Evolutionary conservation across 1,140 invertebrate species (phyloP).

Genomic region (Trissolcus basalis): DNA sequence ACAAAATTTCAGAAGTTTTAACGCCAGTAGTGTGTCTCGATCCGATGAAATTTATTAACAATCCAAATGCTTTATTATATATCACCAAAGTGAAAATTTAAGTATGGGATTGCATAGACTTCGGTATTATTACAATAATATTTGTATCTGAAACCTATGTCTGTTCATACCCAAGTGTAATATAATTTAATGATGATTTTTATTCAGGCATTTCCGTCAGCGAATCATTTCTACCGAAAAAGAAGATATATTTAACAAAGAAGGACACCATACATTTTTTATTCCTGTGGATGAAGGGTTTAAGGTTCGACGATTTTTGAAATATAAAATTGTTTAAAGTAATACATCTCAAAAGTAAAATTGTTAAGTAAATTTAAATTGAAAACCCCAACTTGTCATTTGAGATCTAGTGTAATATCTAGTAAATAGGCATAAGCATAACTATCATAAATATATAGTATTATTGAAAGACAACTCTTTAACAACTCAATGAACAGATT

Average conservation of each 20-base stretch:
- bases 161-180: too few species aligned
- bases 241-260: slow-evolving; percentile 83
- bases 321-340: too few species aligned
- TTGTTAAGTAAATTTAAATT: slow-evolving; percentile 5
- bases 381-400: slow-evolving; percentile 3
- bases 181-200: too few species aligned
- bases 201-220: slow-evolving; percentile 82
- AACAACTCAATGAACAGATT: too few species aligned
- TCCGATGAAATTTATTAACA: slow-evolving; percentile 80
- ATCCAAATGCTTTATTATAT: slow-evolving; percentile 87
- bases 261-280: slow-evolving; percentile 90
- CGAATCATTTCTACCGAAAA: slow-evolving; percentile 83
- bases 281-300: slow-evolving; percentile 93
- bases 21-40: slow-evolving; percentile 80
- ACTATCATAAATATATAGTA: too few species aligned
- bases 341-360: too few species aligned
- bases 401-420: too few species aligned
- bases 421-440: too few species aligned
- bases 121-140: slow-evolving; percentile 73
- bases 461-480: too few species aligned
- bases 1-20: slow-evolving; percentile 88
- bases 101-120: slow-evolving; percentile 81
- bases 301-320: too few species aligned
- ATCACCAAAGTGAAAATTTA: slow-evolving; percentile 84
- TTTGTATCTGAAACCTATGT: not conserved